These are phyloP conservation scores for Prorops nasuta DNA, from an alignment of 1,140 invertebrate genomes.

Conservation along the genomic window DNA sequence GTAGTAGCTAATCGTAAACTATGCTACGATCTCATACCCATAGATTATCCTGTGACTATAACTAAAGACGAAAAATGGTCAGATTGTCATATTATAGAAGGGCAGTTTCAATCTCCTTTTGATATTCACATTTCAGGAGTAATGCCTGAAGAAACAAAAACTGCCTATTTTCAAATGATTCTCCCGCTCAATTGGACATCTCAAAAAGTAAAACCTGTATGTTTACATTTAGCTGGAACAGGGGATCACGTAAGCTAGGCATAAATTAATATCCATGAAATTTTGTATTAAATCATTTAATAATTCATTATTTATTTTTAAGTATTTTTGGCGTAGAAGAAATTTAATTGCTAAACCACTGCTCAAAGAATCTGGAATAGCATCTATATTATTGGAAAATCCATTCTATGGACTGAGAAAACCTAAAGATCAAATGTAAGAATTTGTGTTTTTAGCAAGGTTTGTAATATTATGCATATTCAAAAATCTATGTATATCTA, in stretches of 20 bases:
- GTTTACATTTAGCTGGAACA: slow-evolving; percentile 94
- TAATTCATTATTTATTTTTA: slow-evolving; percentile 43
- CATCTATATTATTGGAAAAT: slow-evolving; percentile 94
- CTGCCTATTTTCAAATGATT: slow-evolving; percentile 81
- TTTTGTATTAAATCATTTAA: slow-evolving; percentile 11
- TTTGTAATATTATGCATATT: slow-evolving; percentile 31
- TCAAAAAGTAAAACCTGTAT: slow-evolving; percentile 75
- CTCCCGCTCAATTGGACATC: slow-evolving; percentile 79
- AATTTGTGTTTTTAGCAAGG: slow-evolving; percentile 33
- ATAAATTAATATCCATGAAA: slow-evolving; percentile 2
- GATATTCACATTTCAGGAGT: slow-evolving; percentile 80
- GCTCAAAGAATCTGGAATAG: slow-evolving; percentile 86
- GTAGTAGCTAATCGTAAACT: slow-evolving; percentile 78
- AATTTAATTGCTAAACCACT: slow-evolving; percentile 88
- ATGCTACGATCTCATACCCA: slow-evolving; percentile 79
- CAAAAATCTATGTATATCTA: too few relatives aligned
- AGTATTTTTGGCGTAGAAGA: slow-evolving; percentile 91
- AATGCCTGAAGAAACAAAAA: slow-evolving; percentile 79
- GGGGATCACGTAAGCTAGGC: slow-evolving; percentile 88
- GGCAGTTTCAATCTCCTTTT: slow-evolving; percentile 86
- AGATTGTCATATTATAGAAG: slow-evolving; percentile 79
- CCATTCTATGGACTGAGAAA: slow-evolving; percentile 95
- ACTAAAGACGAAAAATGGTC: slow-evolving; percentile 80
- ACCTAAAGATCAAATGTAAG: slow-evolving; percentile 87
- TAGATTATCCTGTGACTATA: slow-evolving; percentile 84